These are phyloP conservation scores for Drosophila suzukii DNA, from an alignment of 1,140 invertebrate species.

Conservation along the genomic window DNA sequence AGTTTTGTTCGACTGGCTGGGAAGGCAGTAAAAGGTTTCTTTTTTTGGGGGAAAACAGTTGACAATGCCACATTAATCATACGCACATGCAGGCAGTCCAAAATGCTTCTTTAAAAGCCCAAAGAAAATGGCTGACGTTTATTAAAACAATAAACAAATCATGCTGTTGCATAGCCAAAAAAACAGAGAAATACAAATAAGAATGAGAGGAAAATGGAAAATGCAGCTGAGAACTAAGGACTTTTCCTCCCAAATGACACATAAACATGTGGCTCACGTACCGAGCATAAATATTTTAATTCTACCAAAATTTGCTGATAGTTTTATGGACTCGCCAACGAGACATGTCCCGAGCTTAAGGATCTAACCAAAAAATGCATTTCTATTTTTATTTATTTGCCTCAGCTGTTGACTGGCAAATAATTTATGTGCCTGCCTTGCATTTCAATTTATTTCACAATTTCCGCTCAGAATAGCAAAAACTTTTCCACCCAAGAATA, in stretches of 20 bases:
- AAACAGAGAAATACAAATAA: not conserved
- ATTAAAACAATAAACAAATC: constrained; percentile 82
- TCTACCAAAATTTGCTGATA: constrained; percentile 72
- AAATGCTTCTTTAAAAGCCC: constrained; percentile 71
- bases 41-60: constrained; percentile 31
- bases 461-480: constrained; percentile 41
- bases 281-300: constrained; percentile 77
- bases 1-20: constrained; percentile 29
- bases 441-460: constrained; percentile 77
- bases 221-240: constrained; percentile 2
- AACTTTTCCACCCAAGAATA: constrained; percentile 17
- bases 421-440: constrained; percentile 60
- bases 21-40: constrained; percentile 25
- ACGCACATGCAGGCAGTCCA: constrained; percentile 23
- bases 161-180: constrained; percentile 17
- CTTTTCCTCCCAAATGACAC: constrained; percentile 2
- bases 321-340: constrained; percentile 60
- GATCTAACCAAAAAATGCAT: constrained; percentile 12
- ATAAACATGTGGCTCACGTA: constrained; percentile 67
- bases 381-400: constrained; percentile 39
- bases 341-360: constrained; percentile 15
- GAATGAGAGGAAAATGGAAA: constrained; percentile 1
- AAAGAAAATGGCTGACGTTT: constrained; percentile 71
- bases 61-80: constrained; percentile 70
- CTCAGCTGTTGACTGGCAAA: constrained; percentile 30